phyloP scores from a whole-genome alignment of 2,888 invertebrate species.

The Abrostola triplasia region DNA sequence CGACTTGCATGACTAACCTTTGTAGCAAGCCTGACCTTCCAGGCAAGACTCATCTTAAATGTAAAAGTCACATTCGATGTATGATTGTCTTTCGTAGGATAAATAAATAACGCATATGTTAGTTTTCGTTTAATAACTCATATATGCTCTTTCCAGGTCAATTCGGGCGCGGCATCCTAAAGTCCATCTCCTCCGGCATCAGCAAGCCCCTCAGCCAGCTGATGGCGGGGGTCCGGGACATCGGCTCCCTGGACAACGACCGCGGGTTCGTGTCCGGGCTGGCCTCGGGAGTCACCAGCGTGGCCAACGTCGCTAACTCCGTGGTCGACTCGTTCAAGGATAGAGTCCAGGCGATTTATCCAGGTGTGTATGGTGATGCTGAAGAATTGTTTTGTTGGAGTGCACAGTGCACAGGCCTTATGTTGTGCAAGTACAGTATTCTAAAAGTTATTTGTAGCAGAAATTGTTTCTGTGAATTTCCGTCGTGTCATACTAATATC shows the following conservation, averaged over 20 bases:
- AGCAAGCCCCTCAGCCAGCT: slow-evolving; percentile 87
- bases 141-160: slow-evolving; percentile 70
- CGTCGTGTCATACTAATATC: no score
- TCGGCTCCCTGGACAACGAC: slow-evolving; percentile 90
- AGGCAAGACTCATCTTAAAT: no score
- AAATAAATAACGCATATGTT: no score
- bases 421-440: no score
- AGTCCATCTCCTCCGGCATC: slow-evolving; percentile 78
- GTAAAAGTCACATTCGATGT: no score
- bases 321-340: slow-evolving; percentile 85
- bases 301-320: slow-evolving; percentile 77
- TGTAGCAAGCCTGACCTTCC: no score
- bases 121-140: background rate
- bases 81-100: no score
- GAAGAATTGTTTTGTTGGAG: background rate
- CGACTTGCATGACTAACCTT: no score
- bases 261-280: slow-evolving; percentile 85
- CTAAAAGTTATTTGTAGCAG: no score
- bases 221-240: slow-evolving; percentile 86
- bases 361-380: slow-evolving; percentile 73
- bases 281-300: slow-evolving; percentile 79
- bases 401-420: no score
- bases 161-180: slow-evolving; percentile 83
- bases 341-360: slow-evolving; percentile 87
- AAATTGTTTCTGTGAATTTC: no score